Evolutionary conservation across 2,888 invertebrate species (phyloP).

Genomic region (Drosophila prostipennis): DNA sequence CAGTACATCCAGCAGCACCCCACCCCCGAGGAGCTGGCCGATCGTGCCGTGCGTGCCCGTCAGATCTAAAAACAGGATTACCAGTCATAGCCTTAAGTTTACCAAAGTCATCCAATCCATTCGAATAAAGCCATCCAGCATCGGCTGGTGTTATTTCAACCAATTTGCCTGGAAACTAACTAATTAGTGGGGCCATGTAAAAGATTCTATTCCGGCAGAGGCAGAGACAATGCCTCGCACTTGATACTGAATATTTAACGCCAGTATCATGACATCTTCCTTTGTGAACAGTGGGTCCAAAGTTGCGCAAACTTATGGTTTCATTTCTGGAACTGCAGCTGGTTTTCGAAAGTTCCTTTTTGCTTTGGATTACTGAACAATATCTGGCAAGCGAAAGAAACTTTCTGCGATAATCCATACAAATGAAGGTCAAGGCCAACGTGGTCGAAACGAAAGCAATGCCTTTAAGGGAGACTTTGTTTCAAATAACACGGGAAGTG

Average conservation of each 20-base stretch:
- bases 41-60: slow-evolving; percentile 64
- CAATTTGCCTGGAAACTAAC: slow-evolving; percentile 36
- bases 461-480: background rate
- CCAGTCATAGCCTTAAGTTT: slow-evolving; percentile 13
- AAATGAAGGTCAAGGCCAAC: slow-evolving; percentile 20
- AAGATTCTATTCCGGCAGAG: slow-evolving; percentile 5
- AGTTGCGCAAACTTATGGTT: slow-evolving; percentile 7
- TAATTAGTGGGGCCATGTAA: slow-evolving; percentile 56
- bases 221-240: slow-evolving; percentile 38
- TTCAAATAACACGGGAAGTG: slow-evolving; percentile 4
- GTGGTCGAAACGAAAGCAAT: background rate
- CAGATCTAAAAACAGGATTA: slow-evolving; percentile 50
- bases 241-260: slow-evolving; percentile 41
- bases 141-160: slow-evolving; percentile 47
- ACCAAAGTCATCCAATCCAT: slow-evolving; percentile 24
- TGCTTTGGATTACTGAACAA: background rate
- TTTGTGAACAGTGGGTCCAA: slow-evolving; percentile 16
- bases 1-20: slow-evolving; percentile 75
- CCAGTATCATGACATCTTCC: background rate
- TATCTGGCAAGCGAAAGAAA: slow-evolving; percentile 6
- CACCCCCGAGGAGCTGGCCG: slow-evolving; percentile 76
- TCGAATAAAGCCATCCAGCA: slow-evolving; percentile 47
- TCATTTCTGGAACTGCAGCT: background rate
- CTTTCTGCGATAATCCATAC: slow-evolving; percentile 5
- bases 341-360: slow-evolving; percentile 4